Percentiles rank a stretch among this genome's conserved stretches.
Conservation (phyloP, 2,113 vertebrate genomes). For the Ranitomeya variabilis region DNA sequence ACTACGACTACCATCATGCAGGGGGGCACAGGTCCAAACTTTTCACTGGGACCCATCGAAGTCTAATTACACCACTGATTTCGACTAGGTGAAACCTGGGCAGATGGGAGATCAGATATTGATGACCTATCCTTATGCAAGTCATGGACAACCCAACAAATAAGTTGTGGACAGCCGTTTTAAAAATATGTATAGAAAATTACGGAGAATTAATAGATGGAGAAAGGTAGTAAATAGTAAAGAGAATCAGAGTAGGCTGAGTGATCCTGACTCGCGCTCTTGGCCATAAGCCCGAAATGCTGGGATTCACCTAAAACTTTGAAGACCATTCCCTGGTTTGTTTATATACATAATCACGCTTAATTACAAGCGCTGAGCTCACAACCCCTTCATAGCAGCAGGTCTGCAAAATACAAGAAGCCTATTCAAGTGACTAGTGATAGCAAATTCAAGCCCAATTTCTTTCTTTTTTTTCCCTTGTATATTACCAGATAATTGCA, state of each 20-base stretch:
- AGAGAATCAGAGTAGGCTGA: neutral
- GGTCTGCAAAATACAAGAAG: neutral
- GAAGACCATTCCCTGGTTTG: slow-evolving; percentile 23
- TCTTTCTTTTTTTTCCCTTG: neutral
- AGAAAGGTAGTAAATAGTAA: neutral
- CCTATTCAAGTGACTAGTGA: neutral
- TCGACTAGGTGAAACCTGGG: no score
- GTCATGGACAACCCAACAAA: no score
- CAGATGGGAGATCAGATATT: no score
- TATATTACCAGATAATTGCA: slow-evolving; percentile 11
- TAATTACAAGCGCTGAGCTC: slow-evolving; percentile 39
- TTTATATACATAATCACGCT: slow-evolving; percentile 39
- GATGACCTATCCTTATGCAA: no score
- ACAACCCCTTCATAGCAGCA: slow-evolving; percentile 18
- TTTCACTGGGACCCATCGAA: no score
- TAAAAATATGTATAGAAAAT: no score
- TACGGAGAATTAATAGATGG: neutral
- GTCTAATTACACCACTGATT: no score
- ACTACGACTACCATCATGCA: no score
- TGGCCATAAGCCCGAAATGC: slow-evolving; percentile 31
- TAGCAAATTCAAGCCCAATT: neutral
- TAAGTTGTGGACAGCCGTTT: no score
- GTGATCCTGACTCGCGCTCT: neutral
- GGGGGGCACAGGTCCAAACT: no score
- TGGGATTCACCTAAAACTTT: slow-evolving; percentile 33